These are phyloP conservation scores for Bradypodion pumilum DNA, from an alignment of 2,797 vertebrate species.

Conservation along the genomic window DNA sequence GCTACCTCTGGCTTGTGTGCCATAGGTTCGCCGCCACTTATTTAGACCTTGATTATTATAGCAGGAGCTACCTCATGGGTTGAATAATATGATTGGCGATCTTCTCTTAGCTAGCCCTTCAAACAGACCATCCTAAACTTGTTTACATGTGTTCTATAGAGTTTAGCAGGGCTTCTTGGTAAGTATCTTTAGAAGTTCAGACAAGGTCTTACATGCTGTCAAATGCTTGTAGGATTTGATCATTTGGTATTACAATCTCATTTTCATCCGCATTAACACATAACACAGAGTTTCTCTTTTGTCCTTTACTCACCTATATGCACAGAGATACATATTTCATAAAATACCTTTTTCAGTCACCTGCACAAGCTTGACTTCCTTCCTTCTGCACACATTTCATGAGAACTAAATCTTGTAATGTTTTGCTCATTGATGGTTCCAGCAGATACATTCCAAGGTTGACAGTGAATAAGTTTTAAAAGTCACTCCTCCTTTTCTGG, in stretches of 20 bases:
- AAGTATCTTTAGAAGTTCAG: neutral
- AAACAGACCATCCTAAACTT: neutral
- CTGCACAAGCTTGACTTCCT: too few relatives aligned
- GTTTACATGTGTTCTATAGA: neutral
- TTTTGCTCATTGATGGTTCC: constrained; percentile 39
- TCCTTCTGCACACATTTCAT: neutral
- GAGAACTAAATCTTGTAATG: neutral
- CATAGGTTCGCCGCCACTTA: too few relatives aligned
- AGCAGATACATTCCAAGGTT: constrained; percentile 45
- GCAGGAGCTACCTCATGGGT: neutral
- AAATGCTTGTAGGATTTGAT: neutral
- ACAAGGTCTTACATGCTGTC: neutral
- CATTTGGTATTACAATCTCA: neutral
- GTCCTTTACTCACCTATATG: neutral
- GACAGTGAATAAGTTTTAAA: neutral
- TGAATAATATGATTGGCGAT: neutral
- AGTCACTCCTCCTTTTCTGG: neutral
- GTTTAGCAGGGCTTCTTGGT: neutral
- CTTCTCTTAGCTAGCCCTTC: neutral
- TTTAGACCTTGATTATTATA: too few relatives aligned
- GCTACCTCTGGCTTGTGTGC: too few relatives aligned
- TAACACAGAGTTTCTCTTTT: neutral
- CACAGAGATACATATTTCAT: neutral
- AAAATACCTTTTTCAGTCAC: neutral
- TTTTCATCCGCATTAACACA: neutral